These are phyloP conservation scores for Drosophila bunnanda DNA, from an alignment of 2,888 invertebrate genomes.

Conservation along the genomic window DNA sequence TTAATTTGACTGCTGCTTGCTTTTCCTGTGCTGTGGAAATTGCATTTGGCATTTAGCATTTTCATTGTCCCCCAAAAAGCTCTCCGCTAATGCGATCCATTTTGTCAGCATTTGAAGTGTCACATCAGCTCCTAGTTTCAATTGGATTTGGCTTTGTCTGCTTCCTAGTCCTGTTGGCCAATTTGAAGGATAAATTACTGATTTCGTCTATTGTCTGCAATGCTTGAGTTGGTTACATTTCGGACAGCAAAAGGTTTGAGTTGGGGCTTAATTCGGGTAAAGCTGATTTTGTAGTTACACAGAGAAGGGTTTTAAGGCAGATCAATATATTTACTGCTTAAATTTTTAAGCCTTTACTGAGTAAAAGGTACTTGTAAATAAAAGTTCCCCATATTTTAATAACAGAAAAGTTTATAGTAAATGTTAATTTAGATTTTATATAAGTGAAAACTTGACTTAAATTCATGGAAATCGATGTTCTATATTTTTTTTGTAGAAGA, in stretches of 20 bases:
- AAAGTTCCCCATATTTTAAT: not conserved
- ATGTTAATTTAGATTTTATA: not conserved
- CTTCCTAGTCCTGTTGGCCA: constrained; percentile 20
- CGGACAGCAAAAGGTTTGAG: not conserved
- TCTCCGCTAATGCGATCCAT: constrained; percentile 73
- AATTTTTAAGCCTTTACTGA: not conserved
- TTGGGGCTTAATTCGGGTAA: not conserved
- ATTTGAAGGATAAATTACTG: constrained; percentile 41
- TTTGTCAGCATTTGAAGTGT: constrained; percentile 73
- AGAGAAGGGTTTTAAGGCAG: not conserved
- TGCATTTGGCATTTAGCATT: constrained; percentile 63
- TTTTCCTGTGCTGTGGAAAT: constrained; percentile 49
- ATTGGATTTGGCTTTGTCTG: constrained; percentile 46
- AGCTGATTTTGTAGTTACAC: not conserved
- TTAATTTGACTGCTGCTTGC: constrained; percentile 39
- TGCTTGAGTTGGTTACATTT: constrained; percentile 31
- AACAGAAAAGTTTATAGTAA: too few relatives aligned
- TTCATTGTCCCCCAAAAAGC: constrained; percentile 22
- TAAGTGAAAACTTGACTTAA: not conserved
- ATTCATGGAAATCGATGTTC: not conserved
- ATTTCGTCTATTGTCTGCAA: constrained; percentile 46
- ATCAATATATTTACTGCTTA: too few relatives aligned
- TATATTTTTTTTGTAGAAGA: too few relatives aligned
- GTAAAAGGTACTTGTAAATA: not conserved
- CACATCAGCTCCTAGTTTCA: constrained; percentile 48